Conservation (phyloP, 2,888 invertebrate species). For the Taphrorychus bicolor region DNA sequence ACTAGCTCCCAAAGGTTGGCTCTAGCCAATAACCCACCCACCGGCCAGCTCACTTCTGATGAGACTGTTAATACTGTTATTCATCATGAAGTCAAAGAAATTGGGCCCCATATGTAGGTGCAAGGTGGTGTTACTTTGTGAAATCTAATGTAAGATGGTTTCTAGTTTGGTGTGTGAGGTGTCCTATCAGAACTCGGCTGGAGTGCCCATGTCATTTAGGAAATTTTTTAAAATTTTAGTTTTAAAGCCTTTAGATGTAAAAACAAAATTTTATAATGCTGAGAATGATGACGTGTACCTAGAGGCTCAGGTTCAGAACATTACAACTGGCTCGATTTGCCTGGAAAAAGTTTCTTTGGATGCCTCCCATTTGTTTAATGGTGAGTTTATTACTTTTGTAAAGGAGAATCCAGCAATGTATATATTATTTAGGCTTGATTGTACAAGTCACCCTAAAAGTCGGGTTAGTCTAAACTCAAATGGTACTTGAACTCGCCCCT, state of each 20-base stretch:
- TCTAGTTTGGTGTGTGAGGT: slow-evolving; percentile 94
- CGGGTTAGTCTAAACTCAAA: no score
- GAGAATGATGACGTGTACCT: slow-evolving; percentile 80
- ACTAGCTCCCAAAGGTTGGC: slow-evolving; percentile 89
- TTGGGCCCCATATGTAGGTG: slow-evolving; percentile 93
- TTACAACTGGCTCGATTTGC: slow-evolving; percentile 90
- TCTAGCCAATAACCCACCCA: slow-evolving; percentile 72
- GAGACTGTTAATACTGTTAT: slow-evolving; percentile 94
- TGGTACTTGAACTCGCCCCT: no score
- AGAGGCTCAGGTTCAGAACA: slow-evolving; percentile 86
- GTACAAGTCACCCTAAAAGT: no score
- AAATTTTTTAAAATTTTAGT: slow-evolving; percentile 99
- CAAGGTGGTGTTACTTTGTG: not conserved
- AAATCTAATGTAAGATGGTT: slow-evolving; percentile 10
- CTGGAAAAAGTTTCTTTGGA: slow-evolving; percentile 94
- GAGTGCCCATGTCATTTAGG: slow-evolving; percentile 83
- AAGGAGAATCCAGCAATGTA: no score
- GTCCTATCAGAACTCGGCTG: slow-evolving; percentile 80
- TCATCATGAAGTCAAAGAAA: slow-evolving; percentile 99
- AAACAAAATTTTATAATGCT: slow-evolving; percentile 97
- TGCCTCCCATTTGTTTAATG: slow-evolving; percentile 87
- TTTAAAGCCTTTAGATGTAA: slow-evolving; percentile 96
- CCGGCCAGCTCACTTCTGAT: slow-evolving; percentile 72
- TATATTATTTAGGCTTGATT: no score
- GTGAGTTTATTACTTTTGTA: slow-evolving; percentile 55